A percentile compares a stretch with the other conserved stretches of the same genome.
Evolutionary conservation across 2,797 vertebrate species (phyloP).

Genomic region (Semaprochilodus insignis): DNA sequence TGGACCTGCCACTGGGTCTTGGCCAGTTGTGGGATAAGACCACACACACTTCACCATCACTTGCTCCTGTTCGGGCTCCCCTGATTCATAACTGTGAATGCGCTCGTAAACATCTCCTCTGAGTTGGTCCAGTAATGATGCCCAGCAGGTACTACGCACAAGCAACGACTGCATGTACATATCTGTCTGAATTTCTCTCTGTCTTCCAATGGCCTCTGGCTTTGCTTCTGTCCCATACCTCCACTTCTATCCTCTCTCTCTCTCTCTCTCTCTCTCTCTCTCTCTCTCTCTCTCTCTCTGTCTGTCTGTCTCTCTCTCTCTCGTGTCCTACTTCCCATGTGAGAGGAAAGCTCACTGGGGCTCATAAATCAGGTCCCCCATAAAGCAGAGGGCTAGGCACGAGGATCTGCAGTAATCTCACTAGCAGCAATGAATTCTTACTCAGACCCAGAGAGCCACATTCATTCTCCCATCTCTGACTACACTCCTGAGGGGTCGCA

Average conservation of each 20-base stretch:
- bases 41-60: constrained; percentile 38
- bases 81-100: constrained; percentile 45
- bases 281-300: constrained; percentile 53
- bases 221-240: constrained; percentile 1
- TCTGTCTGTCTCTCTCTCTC: constrained; percentile 38
- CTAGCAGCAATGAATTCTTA: constrained; percentile 63
- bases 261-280: constrained; percentile 58
- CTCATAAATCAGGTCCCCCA: constrained; percentile 76
- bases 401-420: constrained; percentile 69
- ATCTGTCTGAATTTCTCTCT: constrained; percentile 22
- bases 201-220: neutral
- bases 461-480: constrained; percentile 17
- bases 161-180: constrained; percentile 43
- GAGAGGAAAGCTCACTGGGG: constrained; percentile 61
- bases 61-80: neutral
- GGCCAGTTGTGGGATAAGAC: neutral
- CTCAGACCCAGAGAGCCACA: constrained; percentile 59
- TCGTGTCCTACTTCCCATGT: constrained; percentile 72
- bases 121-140: constrained; percentile 54
- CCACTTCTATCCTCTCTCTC: constrained; percentile 12
- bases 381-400: constrained; percentile 51
- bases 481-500: neutral
- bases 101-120: constrained; percentile 39
- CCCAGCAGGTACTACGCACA: constrained; percentile 9
- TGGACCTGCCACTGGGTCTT: too few species aligned